These are phyloP conservation scores for Dascyllus trimaculatus DNA, from an alignment of 2,113 vertebrate genomes.

Conservation along the genomic window DNA sequence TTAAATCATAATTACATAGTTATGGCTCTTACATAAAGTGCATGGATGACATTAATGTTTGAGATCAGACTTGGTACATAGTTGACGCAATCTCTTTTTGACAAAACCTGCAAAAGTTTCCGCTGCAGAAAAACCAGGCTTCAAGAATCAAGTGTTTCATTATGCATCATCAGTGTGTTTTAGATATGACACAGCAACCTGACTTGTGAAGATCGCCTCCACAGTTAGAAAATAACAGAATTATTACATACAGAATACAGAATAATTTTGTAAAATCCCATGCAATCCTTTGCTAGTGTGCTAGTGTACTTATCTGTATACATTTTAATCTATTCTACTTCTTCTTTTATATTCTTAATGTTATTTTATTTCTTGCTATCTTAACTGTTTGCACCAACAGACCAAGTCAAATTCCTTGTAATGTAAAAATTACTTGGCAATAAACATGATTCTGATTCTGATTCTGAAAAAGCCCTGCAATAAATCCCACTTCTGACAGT, in stretches of 20 bases:
- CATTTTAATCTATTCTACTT: no score
- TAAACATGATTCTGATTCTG: no score
- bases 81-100: neutral
- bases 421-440: no score
- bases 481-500: neutral
- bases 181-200: neutral
- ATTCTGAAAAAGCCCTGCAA: no score
- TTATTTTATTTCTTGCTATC: no score
- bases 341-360: no score
- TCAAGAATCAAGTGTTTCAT: conserved; percentile 4
- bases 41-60: neutral
- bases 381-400: no score
- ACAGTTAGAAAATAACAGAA: neutral
- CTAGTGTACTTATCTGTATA: no score
- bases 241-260: no score
- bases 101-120: neutral
- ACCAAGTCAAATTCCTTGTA: no score
- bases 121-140: neutral
- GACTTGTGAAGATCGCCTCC: neutral
- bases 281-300: no score
- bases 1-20: conserved; percentile 39
- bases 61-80: neutral
- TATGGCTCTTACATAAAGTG: neutral
- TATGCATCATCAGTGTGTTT: conserved; percentile 10
- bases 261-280: no score